These are phyloP conservation scores for Akabosia matsudoensis DNA, from an alignment of 1,140 invertebrate genomes.

Conservation along the genomic window DNA sequence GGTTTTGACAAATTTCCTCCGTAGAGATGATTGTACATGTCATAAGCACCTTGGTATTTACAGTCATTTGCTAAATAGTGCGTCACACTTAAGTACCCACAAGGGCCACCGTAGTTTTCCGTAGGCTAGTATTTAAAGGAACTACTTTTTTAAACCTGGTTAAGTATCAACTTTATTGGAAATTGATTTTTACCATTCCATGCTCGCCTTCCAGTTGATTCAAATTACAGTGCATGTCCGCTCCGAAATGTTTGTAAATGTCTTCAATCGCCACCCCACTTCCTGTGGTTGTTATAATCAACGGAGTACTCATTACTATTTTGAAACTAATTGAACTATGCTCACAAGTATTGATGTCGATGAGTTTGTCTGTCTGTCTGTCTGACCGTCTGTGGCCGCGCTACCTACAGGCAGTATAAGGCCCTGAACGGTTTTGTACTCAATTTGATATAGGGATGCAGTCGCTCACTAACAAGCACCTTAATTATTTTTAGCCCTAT, in stretches of 20 bases:
- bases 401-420: no score
- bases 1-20: constrained; percentile 19
- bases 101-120: constrained; percentile 27
- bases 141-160: background rate
- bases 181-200: constrained; percentile 26
- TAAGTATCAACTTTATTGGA: no score
- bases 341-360: no score
- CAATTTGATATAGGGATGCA: no score
- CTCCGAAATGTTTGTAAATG: background rate
- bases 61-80: constrained; percentile 24
- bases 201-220: background rate
- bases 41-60: constrained; percentile 24
- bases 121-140: constrained; percentile 14
- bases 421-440: no score
- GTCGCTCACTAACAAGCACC: no score
- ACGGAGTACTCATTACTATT: background rate
- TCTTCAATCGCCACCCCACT: background rate
- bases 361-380: no score
- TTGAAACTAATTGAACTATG: no score
- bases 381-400: no score
- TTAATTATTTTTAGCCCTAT: no score
- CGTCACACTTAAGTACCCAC: constrained; percentile 2
- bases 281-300: background rate
- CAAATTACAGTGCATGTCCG: background rate
- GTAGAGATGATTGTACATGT: constrained; percentile 31